Evolutionary conservation across 1,140 invertebrate species (phyloP).

Genomic region (Ostrea denselamellosa): DNA sequence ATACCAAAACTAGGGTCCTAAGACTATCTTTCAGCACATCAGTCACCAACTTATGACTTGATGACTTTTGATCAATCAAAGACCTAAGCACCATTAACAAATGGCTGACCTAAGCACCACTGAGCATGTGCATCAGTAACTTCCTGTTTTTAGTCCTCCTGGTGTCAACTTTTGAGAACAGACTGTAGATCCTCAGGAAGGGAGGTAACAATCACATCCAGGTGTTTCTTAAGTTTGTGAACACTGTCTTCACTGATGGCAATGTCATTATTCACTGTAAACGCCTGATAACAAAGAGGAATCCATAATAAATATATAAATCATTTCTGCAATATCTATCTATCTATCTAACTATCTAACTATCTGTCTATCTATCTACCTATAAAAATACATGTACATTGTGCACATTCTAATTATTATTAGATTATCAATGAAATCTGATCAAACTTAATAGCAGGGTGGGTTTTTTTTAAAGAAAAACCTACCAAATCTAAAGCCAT

Average conservation of each 20-base stretch:
- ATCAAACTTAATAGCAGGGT: too few species aligned
- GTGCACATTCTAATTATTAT: too few species aligned
- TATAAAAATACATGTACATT: too few species aligned
- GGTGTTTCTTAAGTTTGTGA: slow-evolving; percentile 87
- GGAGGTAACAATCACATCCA: slow-evolving; percentile 90
- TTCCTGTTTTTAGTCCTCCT: background rate
- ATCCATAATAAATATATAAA: background rate
- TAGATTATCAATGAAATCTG: too few species aligned
- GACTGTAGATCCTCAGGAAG: slow-evolving; percentile 93
- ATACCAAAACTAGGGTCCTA: background rate
- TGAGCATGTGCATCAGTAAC: slow-evolving; percentile 16
- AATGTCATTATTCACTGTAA: slow-evolving; percentile 82
- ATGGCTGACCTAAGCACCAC: background rate
- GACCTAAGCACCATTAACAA: too few species aligned
- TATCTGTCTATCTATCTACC: too few species aligned
- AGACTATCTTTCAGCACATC: background rate
- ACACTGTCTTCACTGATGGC: slow-evolving; percentile 86
- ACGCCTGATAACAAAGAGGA: slow-evolving; percentile 81
- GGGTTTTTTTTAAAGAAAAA: too few species aligned
- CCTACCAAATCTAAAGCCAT: too few species aligned
- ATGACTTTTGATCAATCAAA: too few species aligned
- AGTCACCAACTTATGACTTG: background rate
- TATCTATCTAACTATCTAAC: too few species aligned
- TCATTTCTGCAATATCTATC: too few species aligned
- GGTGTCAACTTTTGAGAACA: slow-evolving; percentile 82